A percentile compares a stretch with the other conserved stretches of the same genome.
Evolutionary conservation across 1,140 invertebrate species (phyloP).

Genomic region (Formica exsecta): DNA sequence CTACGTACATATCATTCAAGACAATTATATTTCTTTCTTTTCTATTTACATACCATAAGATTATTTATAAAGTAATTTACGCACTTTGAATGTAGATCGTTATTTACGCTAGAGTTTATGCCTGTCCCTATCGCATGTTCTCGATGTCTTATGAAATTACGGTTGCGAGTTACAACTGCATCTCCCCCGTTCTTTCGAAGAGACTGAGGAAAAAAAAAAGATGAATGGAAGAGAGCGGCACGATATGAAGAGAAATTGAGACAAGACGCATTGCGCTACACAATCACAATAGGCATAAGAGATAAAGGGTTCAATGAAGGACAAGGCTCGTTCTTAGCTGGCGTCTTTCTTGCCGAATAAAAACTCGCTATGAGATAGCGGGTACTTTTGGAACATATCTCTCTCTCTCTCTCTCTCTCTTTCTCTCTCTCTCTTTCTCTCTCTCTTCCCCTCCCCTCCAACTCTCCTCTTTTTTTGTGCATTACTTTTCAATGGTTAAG

Average conservation of each 20-base stretch:
- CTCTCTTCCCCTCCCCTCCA: too few relatives aligned
- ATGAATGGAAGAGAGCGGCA: constrained; percentile 37
- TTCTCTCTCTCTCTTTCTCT: too few relatives aligned
- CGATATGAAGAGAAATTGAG: constrained; percentile 62
- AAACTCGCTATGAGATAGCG: too few relatives aligned
- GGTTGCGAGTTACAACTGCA: constrained; percentile 23
- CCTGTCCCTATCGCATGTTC: neutral
- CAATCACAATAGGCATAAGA: constrained; percentile 68
- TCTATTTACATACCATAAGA: neutral
- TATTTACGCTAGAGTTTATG: constrained; percentile 36
- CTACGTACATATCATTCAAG: neutral
- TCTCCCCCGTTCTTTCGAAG: constrained; percentile 27
- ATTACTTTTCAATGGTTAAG: too few relatives aligned
- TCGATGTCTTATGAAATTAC: constrained; percentile 49
- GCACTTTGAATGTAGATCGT: constrained; percentile 24
- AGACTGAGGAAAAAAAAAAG: neutral
- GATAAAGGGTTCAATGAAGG: constrained; percentile 69
- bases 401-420: too few relatives aligned
- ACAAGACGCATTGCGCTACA: constrained; percentile 68
- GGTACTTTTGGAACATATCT: too few relatives aligned
- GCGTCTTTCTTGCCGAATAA: neutral
- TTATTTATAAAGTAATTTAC: constrained; percentile 18
- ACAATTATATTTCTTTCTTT: neutral
- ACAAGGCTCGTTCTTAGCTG: constrained; percentile 32
- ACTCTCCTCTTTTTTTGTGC: too few relatives aligned